phyloP scores from a whole-genome alignment of 2,113 vertebrate species.

The cat (Felis catus) region F.catus_Fca126_mat1.0 CM031426.1:13842001-13842500 shows the following conservation, averaged over 20 bases:
- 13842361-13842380: neutral
- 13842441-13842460: neutral
- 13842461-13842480: neutral
- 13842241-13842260: slow-evolving; percentile 82
- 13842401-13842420: neutral
- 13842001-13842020: neutral
- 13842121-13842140: slow-evolving; percentile 80
- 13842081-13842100: accelerated
- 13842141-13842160: slow-evolving; percentile 73
- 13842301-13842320: neutral
- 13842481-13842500: neutral
- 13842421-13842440: neutral
- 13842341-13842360: accelerated
- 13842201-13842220: slow-evolving; percentile 74
- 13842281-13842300: slow-evolving; percentile 89
- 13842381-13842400: neutral
- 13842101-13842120: slow-evolving; percentile 6
- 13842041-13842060: no score
- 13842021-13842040: neutral
- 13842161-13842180: slow-evolving; percentile 58
- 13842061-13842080: neutral
- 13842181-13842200: slow-evolving; percentile 71
- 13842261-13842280: slow-evolving; percentile 82
- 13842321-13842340: neutral
- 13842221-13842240: slow-evolving; percentile 60